A percentile compares a stretch with the other conserved stretches of the same genome.
Evolutionary conservation across 2,888 invertebrate genomes (phyloP).

Genomic region (Torymus aiolomorphi): DNA sequence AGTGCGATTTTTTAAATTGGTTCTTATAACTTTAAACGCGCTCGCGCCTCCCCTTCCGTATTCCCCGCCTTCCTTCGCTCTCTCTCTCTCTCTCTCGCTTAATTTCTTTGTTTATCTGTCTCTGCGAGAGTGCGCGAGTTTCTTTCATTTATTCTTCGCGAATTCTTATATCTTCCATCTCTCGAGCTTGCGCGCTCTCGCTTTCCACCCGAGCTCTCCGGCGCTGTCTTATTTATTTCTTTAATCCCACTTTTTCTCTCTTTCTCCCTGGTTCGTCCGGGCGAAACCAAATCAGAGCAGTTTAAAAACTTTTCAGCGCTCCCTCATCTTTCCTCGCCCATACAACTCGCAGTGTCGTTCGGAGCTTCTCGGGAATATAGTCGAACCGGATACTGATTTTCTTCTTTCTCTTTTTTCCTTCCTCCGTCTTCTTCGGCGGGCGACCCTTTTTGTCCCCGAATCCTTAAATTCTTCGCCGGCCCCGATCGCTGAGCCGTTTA

Average conservation of each 20-base stretch:
- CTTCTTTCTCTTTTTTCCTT: slow-evolving; percentile 14
- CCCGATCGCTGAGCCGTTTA: slow-evolving; percentile 40
- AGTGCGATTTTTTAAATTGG: slow-evolving; percentile 72
- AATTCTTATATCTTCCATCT: slow-evolving; percentile 53
- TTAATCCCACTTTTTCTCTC: slow-evolving; percentile 51
- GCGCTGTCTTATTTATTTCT: slow-evolving; percentile 56
- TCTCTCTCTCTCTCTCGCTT: slow-evolving; percentile 56
- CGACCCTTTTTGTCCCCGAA: slow-evolving; percentile 50
- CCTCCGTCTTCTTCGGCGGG: slow-evolving; percentile 42
- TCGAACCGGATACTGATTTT: slow-evolving; percentile 20
- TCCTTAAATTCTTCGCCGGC: slow-evolving; percentile 38
- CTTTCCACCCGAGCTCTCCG: slow-evolving; percentile 58
- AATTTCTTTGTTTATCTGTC: slow-evolving; percentile 64
- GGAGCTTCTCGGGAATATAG: not conserved
- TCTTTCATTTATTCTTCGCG: slow-evolving; percentile 57
- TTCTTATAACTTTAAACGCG: slow-evolving; percentile 73
- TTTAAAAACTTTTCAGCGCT: slow-evolving; percentile 36
- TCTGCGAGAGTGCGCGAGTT: slow-evolving; percentile 54
- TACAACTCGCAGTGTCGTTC: slow-evolving; percentile 50
- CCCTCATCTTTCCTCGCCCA: slow-evolving; percentile 45
- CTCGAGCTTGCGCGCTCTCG: slow-evolving; percentile 53
- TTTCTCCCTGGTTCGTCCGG: slow-evolving; percentile 50
- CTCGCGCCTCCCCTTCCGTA: slow-evolving; percentile 36
- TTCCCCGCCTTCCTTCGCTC: not conserved
- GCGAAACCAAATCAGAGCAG: slow-evolving; percentile 58